Base-by-base conservation (phyloP, 2,888 invertebrate species). In the Polymixis lichenea region DNA sequence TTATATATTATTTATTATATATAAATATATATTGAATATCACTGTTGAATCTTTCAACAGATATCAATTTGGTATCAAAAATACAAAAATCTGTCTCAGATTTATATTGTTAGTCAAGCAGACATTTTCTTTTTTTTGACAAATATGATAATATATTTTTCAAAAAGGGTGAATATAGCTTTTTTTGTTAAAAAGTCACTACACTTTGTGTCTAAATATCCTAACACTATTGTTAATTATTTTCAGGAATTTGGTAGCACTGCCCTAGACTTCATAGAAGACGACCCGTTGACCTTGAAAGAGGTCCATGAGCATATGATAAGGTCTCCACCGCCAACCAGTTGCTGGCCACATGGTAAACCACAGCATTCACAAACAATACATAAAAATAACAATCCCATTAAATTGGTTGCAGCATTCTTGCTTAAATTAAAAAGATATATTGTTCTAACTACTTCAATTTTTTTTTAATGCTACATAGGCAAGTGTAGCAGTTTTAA, bases 231-330 rank as follows among this genome's bases (percentile, higher is more conserved):
- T 38, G 11, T 38, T 19, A n/a, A 67, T 55, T 7, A 13, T 38
- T 38, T 94, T 3, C 92, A 97, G 96, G 96, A 97, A 86, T 97
- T 97, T 86, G 97, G 96, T 61, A 96, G 96, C 82, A 93, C 96
- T 72, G 95, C 96, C 6, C 82, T 96, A 79, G 96, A 96, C 78
- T 95, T 97, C 81, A 94, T 94, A 28, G 98, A 98, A 90, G 97
- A 98, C 68, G 98, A 98, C 91, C 98, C 98, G 0, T 91, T 98
- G 84, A 97, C 98, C 43, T 94, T 98, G 79, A 98, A 98, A 82
- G 98, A 98, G 93, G 98, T 98, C 75, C 98, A 98, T 89, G 98
- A 98, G 90, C 98, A 98, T 91, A 97, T 98, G 97, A 98, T 98
- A 70, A 96, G 98, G 79, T 98, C 98, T 85, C 98, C 98, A 49